Conservation (phyloP, 2,888 invertebrate species). For the Oligia strigilis region DNA sequence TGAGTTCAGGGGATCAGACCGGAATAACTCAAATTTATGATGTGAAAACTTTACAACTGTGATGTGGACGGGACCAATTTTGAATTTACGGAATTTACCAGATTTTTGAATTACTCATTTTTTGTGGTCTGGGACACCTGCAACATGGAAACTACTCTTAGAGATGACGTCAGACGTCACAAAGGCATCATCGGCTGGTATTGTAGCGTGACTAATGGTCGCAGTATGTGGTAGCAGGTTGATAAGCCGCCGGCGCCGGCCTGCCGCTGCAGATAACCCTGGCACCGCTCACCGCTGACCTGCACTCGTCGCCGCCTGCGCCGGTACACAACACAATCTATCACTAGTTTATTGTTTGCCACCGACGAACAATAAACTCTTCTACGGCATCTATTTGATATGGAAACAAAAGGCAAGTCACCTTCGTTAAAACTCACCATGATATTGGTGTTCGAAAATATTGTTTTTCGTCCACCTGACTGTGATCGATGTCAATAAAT, state of each 20-base stretch:
- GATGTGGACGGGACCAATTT: background rate
- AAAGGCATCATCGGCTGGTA: conserved; percentile 53
- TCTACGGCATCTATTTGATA: background rate
- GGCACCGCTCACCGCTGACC: conserved; percentile 64
- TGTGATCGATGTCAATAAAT: conserved; percentile 54
- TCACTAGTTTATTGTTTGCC: conserved; percentile 24
- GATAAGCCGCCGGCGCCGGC: conserved; percentile 78
- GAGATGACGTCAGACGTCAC: conserved; percentile 54
- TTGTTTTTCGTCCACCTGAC: conserved; percentile 20
- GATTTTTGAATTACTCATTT: conserved; percentile 4
- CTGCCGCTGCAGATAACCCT: conserved; percentile 69
- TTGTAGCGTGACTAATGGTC: conserved; percentile 75
- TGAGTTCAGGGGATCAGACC: no score
- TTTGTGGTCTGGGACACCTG: conserved; percentile 41
- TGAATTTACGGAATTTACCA: background rate
- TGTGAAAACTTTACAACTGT: background rate
- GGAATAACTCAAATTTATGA: background rate
- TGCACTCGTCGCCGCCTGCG: conserved; percentile 44
- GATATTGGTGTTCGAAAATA: conserved; percentile 18
- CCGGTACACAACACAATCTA: conserved; percentile 42
- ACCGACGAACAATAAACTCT: conserved; percentile 17
- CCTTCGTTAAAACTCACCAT: conserved; percentile 13
- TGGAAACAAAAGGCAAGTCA: conserved; percentile 17
- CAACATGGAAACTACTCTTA: conserved; percentile 17
- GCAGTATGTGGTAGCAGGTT: conserved; percentile 77